Conservation (phyloP, 2,888 invertebrate genomes). For the Dicyrtomina minuta region DNA sequence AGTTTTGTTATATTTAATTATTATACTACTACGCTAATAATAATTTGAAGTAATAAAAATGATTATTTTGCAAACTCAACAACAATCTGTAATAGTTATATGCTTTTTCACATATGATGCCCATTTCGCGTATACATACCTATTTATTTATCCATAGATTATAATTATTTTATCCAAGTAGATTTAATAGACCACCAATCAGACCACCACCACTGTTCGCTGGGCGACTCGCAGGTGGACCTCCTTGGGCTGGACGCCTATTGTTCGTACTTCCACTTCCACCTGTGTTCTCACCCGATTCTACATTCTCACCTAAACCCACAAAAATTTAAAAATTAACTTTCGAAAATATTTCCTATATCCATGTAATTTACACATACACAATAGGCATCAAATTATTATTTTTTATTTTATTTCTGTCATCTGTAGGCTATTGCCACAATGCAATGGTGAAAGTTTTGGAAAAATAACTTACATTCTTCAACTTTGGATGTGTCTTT, state of each 20-base stretch:
- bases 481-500: conserved; percentile 15
- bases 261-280: background rate
- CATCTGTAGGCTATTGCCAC: no score
- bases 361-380: background rate
- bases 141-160: background rate
- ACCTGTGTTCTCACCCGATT: conserved; percentile 12
- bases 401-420: no score
- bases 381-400: no score
- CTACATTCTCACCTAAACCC: conserved; percentile 27
- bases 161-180: conserved; percentile 5
- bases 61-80: no score
- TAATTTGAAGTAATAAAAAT: no score
- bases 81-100: no score
- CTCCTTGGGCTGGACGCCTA: background rate
- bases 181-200: conserved; percentile 23
- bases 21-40: no score
- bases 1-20: no score
- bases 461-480: conserved; percentile 30
- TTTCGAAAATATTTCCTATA: background rate
- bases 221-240: background rate
- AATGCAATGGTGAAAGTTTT: no score
- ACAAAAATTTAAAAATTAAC: background rate
- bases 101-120: background rate
- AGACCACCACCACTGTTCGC: conserved; percentile 12
- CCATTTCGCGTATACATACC: background rate